Base-by-base conservation (phyloP, 2,113 vertebrate species). In the Oenanthe melanoleuca region DNA sequence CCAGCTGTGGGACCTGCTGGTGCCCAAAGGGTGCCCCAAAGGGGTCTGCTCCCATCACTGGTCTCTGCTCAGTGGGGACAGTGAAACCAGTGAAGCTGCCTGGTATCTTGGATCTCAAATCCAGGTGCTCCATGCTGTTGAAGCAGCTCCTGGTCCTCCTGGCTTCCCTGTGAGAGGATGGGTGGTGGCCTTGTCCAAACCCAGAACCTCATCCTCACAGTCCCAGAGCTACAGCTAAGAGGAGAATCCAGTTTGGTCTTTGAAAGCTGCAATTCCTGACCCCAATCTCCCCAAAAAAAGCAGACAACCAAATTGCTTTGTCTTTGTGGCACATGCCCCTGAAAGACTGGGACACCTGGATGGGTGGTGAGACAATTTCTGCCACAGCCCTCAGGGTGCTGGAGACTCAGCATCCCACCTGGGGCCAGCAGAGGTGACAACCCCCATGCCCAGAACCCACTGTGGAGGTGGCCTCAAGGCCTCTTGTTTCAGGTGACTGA, bases 391-490 rank as follows among this genome's bases (percentile, higher is more conserved):
- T 23, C 4, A 1, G 18, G 37, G 19, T 26, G 63, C 2, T 70
- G 70, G 44, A 34, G 55, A 22, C 38, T 59, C 28, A 4, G 49
- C 17, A 40, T 38, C 23, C 53, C 31, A 29, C 29, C 33, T 34
- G 59, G 21, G 60, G 33, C 42, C 53, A 42, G 70, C 1, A 4
- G 63, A 88, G 80, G 11, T 52, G 80, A 70, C 66, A 94, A 55
- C 25, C 26, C 38, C 2, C 1, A 4, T 1, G 57, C 21, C 75
- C 47, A 20, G 22, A 0, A 7, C 75, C n/a, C 49, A 26, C 65
- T 20, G n/a, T 0, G 0, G 24, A 53, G 61, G 31, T 1, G 21
- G 38, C 33, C 44, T 24, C 5, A 1, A 77, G 33, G 34, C 45
- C 17, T 80, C 59, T 44, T 2, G 0, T 31, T 63, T 66, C 71